Percentiles rank a stretch among this genome's conserved stretches.
Conservation (phyloP, 2,113 vertebrate species). For the Accipiter virgatus region DNA sequence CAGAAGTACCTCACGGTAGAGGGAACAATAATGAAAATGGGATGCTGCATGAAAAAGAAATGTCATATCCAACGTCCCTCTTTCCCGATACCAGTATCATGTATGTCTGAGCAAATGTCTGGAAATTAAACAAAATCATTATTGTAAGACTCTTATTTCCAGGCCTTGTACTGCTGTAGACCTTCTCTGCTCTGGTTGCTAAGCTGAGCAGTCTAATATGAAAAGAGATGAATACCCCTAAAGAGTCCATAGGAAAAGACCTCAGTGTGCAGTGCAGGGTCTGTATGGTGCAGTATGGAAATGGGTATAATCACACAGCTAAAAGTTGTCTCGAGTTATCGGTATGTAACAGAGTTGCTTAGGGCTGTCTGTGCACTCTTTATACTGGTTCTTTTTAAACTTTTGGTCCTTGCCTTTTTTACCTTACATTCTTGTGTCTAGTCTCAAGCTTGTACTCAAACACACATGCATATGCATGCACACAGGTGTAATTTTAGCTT, state of each 20-base stretch:
- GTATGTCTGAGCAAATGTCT: neutral
- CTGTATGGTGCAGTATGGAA: neutral
- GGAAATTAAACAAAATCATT: neutral
- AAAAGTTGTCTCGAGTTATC: neutral
- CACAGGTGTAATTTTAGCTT: neutral
- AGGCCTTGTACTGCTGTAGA: neutral
- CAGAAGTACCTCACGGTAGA: neutral
- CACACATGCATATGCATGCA: neutral
- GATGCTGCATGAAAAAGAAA: neutral
- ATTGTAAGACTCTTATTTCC: neutral
- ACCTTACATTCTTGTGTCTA: neutral
- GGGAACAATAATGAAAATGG: neutral
- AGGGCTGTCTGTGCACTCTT: neutral
- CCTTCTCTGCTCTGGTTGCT: neutral
- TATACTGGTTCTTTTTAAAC: neutral
- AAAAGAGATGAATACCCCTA: neutral
- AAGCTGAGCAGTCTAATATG: neutral
- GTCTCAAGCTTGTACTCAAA: neutral
- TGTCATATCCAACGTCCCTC: neutral
- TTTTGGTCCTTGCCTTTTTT: neutral
- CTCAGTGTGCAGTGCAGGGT: neutral
- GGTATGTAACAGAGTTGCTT: neutral
- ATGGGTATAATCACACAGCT: neutral
- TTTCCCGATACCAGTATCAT: neutral
- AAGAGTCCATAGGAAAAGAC: neutral